A percentile compares a stretch with the other conserved stretches of the same genome.
Evolutionary conservation across 2,888 invertebrate genomes (phyloP).

Genomic region (Petrolisthes manimaculis): DNA sequence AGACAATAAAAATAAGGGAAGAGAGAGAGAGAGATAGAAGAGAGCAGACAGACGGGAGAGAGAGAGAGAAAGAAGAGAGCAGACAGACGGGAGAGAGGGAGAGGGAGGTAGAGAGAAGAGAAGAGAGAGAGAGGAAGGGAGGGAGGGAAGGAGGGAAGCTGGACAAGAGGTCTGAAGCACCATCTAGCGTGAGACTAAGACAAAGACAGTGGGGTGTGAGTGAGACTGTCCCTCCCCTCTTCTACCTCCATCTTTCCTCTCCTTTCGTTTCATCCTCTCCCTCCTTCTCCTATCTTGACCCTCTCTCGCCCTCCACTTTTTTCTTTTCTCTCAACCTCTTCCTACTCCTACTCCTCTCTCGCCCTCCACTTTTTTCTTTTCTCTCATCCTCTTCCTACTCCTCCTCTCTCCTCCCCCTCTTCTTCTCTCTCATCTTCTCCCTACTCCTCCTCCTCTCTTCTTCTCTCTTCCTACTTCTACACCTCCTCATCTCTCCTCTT

Average conservation of each 20-base stretch:
- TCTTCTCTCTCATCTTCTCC: background rate
- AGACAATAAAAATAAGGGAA: background rate
- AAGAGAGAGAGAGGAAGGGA: background rate
- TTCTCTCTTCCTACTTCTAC: too few species aligned
- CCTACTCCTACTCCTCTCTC: background rate
- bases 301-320: background rate
- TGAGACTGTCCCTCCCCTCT: constrained; percentile 18
- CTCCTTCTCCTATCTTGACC: background rate
- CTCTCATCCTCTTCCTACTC: background rate
- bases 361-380: background rate
- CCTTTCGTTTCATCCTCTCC: constrained; percentile 7
- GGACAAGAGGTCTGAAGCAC: constrained; percentile 46
- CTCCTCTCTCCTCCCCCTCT: background rate
- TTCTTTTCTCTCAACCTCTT: background rate
- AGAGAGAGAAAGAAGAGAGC: background rate
- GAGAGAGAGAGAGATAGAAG: background rate
- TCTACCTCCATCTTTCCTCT: constrained; percentile 4
- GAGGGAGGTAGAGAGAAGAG: background rate
- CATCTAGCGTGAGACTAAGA: constrained; percentile 45
- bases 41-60: background rate
- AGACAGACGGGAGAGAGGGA: background rate
- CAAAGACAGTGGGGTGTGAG: constrained; percentile 19
- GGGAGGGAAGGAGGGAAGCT: constrained; percentile 16
- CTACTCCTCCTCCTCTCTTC: constrained; percentile 11
- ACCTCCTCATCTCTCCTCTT: too few species aligned